phyloP scores from a whole-genome alignment of 1,140 invertebrate genomes.

The Oscheius sp. region DNA sequence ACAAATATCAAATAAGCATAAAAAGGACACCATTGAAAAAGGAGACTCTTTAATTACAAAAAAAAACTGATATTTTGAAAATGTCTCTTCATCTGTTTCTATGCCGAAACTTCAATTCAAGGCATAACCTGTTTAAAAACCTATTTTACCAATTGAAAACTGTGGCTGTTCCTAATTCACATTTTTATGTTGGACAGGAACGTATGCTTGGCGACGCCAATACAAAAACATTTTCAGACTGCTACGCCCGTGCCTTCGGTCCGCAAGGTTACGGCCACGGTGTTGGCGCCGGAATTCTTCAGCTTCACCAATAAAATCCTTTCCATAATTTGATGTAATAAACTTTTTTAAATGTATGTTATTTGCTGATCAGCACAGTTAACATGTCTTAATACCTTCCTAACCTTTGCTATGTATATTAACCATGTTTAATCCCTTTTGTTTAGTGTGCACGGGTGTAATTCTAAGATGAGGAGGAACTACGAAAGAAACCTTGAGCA shows the following conservation, averaged over 20 bases:
- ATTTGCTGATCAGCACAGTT: no score
- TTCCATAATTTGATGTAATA: background rate
- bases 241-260: constrained; percentile 87
- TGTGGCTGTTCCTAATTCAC: no score
- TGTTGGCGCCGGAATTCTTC: constrained; percentile 15
- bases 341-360: background rate
- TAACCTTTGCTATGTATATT: background rate
- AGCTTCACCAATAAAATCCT: constrained; percentile 10
- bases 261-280: constrained; percentile 89
- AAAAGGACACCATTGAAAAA: background rate
- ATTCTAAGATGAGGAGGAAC: no score
- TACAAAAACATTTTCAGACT: constrained; percentile 65
- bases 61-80: constrained; percentile 1
- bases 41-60: background rate
- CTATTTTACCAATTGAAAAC: no score
- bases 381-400: background rate
- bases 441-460: background rate
- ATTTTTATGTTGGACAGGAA: no score
- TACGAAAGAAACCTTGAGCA: no score
- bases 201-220: background rate
- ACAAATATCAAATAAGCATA: background rate
- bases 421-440: background rate
- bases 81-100: no score
- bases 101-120: no score
- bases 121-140: no score